Evolutionary conservation across 2,113 vertebrate genomes (phyloP), one percentile per base, ranked within the genome.

Genomic region (Drymodes brunneopygia): DNA sequence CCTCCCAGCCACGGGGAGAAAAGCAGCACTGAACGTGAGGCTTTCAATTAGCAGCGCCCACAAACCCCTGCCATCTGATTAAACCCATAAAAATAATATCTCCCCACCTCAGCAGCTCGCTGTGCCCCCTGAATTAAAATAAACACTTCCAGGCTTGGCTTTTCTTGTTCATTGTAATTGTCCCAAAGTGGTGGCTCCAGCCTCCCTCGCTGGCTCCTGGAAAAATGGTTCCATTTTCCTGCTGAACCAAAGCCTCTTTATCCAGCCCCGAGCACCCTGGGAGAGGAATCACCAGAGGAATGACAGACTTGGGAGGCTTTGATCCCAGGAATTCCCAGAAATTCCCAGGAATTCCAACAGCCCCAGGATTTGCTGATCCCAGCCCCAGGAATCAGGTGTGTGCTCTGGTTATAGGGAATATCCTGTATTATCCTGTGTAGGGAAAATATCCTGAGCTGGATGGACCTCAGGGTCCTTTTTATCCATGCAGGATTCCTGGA

Each of bases 201-300:
- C 35, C 61, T 72, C 93, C 90, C 85, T 95, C 44, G 23, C 91
- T 50, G 69, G 40, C 89, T 93, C 97, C 93, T 81, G 36, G 94
- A 80, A 94, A 95, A 97, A 90, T 38, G 94, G 62, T 60, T 96
- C 71, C 65, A 48, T 86, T 96, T 97, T 95, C 79, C 80, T 70
- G 92, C 82, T 71, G 82, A 91, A 87, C 33, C 79, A 86, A 87
- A 47, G 75, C 7, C 54, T 69, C 81, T 95, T 96, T 93, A 91
- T 65, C 23, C 22, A 67, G 74, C 61, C 81, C 74, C 2, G 11
- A 81, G 86, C 6, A 50, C 53, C 70, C 60, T 92, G 82, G 35
- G 21, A 71, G 82, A 81, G 74, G 64, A 90, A 29, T 81, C 56
- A 13, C 85, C 92, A 81, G 38, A 42, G 42, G 42, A 42, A 42